Base-by-base conservation (phyloP, 2,113 vertebrate species). In the Anoplopoma fimbria region DNA sequence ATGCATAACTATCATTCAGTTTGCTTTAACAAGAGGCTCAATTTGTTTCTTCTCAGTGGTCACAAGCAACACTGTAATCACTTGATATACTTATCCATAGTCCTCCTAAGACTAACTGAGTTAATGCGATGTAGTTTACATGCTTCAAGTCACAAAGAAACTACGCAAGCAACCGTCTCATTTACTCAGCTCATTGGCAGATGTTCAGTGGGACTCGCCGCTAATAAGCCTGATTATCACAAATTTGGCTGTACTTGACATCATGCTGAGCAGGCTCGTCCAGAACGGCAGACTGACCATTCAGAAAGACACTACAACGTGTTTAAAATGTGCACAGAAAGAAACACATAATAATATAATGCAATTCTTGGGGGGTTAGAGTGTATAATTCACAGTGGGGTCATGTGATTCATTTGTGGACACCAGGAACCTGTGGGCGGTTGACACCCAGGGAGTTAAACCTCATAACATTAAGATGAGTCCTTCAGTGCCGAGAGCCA, bases 201-300 rank as follows among this genome's bases (percentile, higher is more conserved):
- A 71, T 58, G 58, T 42, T 79, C 34, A 53, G 36, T 3, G 34
- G 36, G 19, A 63, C 58, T 70, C 1, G 5, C n/a, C 9, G 9
- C 4, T 61, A 31, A 86, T 80, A 72, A 81, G 47, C 51, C 72
- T 51, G 25, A 69, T 82, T 62, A 81, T 81, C 74, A 67, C 45
- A 74, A 64, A 72, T 57, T 84, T 74, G 55, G 45, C 13, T 45
- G 58, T 5, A 17, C 33, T 70, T 60, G 13, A 61, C 14, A 13
- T 72, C 57, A 77, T 27, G 31, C 42, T 51, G 64, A 51, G 45
- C n/a, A 13, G 33, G 51, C 51, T 64, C 9, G 23, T 57, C 14
- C 69, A 36, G 64, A 64, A 58, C 15, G 15, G 17, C 1, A 38
- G 63, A 36, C 2, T 17, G 53, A 57, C 25, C 53, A 25, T 55